phyloP scores from a whole-genome alignment of 1,140 invertebrate species.

The Macrobrachium rosenbergii region DNA sequence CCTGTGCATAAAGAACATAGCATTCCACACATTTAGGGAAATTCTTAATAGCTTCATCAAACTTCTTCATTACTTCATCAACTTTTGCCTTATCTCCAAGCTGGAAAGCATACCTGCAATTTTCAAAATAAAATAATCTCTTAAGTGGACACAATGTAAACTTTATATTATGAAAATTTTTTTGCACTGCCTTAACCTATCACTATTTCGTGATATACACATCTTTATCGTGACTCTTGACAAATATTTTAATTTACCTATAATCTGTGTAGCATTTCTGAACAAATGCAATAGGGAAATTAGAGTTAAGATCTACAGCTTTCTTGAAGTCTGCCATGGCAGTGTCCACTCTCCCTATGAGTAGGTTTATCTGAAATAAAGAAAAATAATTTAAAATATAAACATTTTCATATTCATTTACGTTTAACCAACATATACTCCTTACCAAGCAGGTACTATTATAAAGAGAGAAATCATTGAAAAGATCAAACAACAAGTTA shows the following conservation, averaged over 20 bases:
- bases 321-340: slow-evolving; percentile 87
- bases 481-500: too few species aligned
- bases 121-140: too few species aligned
- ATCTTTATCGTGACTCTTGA: too few species aligned
- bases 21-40: slow-evolving; percentile 89
- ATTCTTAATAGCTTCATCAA: slow-evolving; percentile 81
- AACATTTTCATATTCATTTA: too few species aligned
- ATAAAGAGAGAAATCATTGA: too few species aligned
- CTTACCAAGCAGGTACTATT: too few species aligned
- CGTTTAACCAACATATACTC: too few species aligned
- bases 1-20: slow-evolving; percentile 86
- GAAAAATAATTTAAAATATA: slow-evolving; percentile 1
- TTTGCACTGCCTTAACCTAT: too few species aligned
- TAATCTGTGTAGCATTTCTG: slow-evolving; percentile 91
- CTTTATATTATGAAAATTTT: too few species aligned
- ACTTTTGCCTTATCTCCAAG: slow-evolving; percentile 74
- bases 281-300: slow-evolving; percentile 86
- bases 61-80: slow-evolving; percentile 77
- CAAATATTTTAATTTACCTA: slow-evolving; percentile 70
- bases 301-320: slow-evolving; percentile 84
- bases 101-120: slow-evolving; percentile 47
- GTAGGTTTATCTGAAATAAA: slow-evolving; percentile 80
- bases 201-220: too few species aligned
- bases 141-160: too few species aligned
- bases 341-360: slow-evolving; percentile 84